Percentiles rank a stretch among this genome's conserved stretches.
Conservation (phyloP, 2,797 vertebrate genomes). For the Aeoliscus strigatus region DNA sequence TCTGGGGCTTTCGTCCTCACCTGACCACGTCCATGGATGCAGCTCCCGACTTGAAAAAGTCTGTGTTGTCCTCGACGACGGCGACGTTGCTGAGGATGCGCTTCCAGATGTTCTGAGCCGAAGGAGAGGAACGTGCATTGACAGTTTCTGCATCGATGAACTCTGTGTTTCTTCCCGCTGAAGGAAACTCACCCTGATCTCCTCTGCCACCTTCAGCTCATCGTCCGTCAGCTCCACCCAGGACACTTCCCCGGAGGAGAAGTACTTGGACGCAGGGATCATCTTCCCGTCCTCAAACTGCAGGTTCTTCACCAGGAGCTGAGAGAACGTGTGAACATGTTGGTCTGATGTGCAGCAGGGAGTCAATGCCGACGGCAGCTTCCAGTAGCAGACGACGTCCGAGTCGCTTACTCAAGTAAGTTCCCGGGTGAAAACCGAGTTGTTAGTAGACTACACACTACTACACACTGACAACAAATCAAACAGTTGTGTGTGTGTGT, state of each 20-base stretch:
- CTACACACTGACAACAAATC: too few relatives aligned
- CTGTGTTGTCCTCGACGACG: constrained; percentile 78
- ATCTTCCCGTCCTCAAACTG: constrained; percentile 86
- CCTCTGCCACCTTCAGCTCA: constrained; percentile 73
- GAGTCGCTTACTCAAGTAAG: too few relatives aligned
- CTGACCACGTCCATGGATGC: constrained; percentile 89
- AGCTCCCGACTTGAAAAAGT: constrained; percentile 88
- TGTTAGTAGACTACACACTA: too few relatives aligned
- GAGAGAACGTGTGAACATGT: too few relatives aligned
- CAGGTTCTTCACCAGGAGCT: constrained; percentile 84
- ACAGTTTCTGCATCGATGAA: neutral
- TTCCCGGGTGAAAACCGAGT: too few relatives aligned
- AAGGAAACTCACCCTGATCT: constrained; percentile 72
- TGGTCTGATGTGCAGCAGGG: too few relatives aligned
- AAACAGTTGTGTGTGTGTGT: too few relatives aligned
- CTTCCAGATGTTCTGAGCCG: constrained; percentile 82
- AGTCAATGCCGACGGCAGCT: too few relatives aligned
- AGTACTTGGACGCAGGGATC: constrained; percentile 82
- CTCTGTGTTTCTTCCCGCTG: too few relatives aligned
- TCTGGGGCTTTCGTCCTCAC: constrained; percentile 47
- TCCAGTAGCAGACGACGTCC: too few relatives aligned
- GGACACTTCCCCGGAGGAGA: constrained; percentile 62
- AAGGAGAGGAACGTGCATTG: constrained; percentile 1
- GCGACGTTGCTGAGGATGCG: constrained; percentile 78
- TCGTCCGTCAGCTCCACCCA: constrained; percentile 78